Evolutionary conservation across 2,113 vertebrate species (phyloP).

Genomic region (Potamarius usumacintae): DNA sequence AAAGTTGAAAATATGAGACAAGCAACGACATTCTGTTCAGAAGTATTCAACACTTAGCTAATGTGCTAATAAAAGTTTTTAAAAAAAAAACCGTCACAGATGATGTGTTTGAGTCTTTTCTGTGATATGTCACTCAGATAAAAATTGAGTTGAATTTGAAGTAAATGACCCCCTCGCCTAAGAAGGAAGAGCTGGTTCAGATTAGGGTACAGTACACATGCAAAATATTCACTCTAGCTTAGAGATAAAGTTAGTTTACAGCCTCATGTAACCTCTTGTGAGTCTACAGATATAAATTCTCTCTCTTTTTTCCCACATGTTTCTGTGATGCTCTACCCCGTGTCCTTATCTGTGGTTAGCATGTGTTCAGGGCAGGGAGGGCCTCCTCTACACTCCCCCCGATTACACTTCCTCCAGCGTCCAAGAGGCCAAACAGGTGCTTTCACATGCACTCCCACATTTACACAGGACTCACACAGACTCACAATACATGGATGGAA

Average conservation of each 20-base stretch:
- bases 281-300: background rate
- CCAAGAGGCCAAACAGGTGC: conserved; percentile 20
- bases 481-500: background rate
- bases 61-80: background rate
- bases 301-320: background rate
- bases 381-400: background rate
- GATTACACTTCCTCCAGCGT: conserved; percentile 5
- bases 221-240: background rate
- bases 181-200: background rate
- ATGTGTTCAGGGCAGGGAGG: conserved; percentile 20
- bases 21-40: background rate
- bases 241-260: background rate
- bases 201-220: background rate
- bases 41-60: background rate
- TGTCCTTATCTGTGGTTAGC: conserved; percentile 47
- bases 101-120: background rate
- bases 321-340: conserved; percentile 10
- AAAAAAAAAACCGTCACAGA: background rate
- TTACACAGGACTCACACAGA: background rate
- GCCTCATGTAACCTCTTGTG: background rate
- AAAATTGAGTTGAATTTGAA: background rate
- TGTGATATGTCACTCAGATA: background rate
- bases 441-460: background rate
- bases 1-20: background rate
- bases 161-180: background rate